Evolutionary conservation across 2,797 vertebrate species (phyloP).

Genomic region (Gallinago stenura): DNA sequence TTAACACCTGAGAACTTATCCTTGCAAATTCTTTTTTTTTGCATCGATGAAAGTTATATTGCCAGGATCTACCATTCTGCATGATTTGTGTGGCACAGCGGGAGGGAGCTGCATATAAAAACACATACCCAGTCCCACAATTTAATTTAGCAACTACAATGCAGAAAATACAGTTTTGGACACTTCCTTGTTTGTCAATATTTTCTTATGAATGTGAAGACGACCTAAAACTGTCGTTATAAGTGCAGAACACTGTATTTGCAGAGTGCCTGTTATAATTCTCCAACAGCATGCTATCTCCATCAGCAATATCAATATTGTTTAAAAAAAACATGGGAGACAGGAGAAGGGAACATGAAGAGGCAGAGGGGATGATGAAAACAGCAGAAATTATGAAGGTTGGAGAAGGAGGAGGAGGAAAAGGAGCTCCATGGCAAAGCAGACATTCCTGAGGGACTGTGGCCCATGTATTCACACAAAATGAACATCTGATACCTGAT

Average conservation of each 20-base stretch:
- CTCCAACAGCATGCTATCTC: not conserved
- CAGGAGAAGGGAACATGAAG: not conserved
- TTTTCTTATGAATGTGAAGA: not conserved
- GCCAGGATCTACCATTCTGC: not conserved
- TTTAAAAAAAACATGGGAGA: not conserved
- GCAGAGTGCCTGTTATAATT: not conserved
- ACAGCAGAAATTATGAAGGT: not conserved
- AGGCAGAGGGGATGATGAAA: not conserved
- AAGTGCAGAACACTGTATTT: not conserved
- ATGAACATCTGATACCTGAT: not conserved
- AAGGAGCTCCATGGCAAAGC: not conserved
- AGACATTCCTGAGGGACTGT: not conserved
- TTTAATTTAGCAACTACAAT: not conserved
- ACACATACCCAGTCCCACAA: not conserved
- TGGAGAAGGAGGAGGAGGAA: not conserved
- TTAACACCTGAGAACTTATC: not conserved
- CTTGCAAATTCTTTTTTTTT: not conserved
- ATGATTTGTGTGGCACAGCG: not conserved
- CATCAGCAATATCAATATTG: too few species aligned
- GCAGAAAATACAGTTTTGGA: not conserved
- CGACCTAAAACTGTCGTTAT: accelerated
- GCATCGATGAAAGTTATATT: not conserved
- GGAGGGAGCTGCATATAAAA: not conserved
- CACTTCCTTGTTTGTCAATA: not conserved
- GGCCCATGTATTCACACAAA: accelerated